Conservation (phyloP, 2,113 vertebrate genomes). For the Seriola quinqueradiata region DNA sequence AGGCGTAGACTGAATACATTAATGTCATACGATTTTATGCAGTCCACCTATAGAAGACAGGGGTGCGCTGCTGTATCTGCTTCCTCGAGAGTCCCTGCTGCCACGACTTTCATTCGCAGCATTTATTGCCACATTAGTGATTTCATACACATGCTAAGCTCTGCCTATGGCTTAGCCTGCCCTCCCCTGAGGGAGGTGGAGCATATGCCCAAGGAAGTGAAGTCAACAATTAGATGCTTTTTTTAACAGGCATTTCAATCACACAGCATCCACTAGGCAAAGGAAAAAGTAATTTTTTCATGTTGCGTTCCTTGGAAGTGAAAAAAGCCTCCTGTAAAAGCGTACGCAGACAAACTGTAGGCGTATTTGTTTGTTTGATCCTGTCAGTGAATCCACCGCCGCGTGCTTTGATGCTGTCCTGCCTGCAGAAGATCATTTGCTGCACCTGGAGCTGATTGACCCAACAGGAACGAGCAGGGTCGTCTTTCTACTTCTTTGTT, state of each 20-base stretch:
- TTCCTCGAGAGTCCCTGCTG: slow-evolving; percentile 19
- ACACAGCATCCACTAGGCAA: slow-evolving; percentile 11
- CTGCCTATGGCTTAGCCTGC: slow-evolving; percentile 39
- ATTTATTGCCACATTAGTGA: slow-evolving; percentile 58
- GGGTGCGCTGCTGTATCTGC: slow-evolving; percentile 7
- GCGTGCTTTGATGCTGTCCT: slow-evolving; percentile 45
- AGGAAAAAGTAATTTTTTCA: not conserved
- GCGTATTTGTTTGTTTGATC: slow-evolving; percentile 40
- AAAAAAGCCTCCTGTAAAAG: not conserved
- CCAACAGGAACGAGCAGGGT: slow-evolving; percentile 1
- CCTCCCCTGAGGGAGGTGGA: slow-evolving; percentile 30
- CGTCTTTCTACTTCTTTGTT: slow-evolving; percentile 1
- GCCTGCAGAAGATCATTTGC: slow-evolving; percentile 20
- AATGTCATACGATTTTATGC: slow-evolving; percentile 26
- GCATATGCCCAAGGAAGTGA: slow-evolving; percentile 25
- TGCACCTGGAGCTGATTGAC: slow-evolving; percentile 12
- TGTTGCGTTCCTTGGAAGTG: slow-evolving; percentile 13
- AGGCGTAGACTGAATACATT: slow-evolving; percentile 28
- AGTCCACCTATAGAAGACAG: slow-evolving; percentile 25
- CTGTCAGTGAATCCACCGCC: slow-evolving; percentile 13
- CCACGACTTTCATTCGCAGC: slow-evolving; percentile 28
- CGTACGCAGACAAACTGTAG: slow-evolving; percentile 13
- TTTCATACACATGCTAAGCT: slow-evolving; percentile 55
- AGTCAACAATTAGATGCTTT: slow-evolving; percentile 46
- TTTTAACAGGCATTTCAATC: slow-evolving; percentile 48